A percentile compares a stretch with the other conserved stretches of the same genome.
These are phyloP conservation scores for Sardina pilchardus DNA, from an alignment of 2,113 vertebrate genomes.

Conservation along the genomic window DNA sequence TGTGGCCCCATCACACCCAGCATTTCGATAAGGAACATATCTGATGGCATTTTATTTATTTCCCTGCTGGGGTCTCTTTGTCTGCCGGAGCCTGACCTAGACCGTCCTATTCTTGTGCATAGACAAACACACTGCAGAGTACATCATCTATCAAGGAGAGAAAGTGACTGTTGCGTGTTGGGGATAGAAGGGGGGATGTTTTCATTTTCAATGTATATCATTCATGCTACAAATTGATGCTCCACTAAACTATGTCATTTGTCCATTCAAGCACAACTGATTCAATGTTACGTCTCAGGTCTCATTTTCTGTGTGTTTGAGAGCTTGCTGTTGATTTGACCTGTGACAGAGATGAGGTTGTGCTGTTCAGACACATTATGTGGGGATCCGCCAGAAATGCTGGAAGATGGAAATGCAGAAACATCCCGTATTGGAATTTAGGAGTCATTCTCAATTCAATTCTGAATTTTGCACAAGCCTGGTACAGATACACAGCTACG, in stretches of 20 bases:
- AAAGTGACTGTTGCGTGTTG: background rate
- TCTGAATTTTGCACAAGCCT: too few species aligned
- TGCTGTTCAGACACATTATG: too few species aligned
- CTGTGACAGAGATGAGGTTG: too few species aligned
- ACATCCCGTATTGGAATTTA: too few species aligned
- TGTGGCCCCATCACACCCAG: background rate
- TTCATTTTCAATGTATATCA: too few species aligned
- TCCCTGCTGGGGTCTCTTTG: slow-evolving; percentile 57
- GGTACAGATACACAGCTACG: too few species aligned
- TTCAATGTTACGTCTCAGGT: background rate
- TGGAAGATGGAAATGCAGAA: too few species aligned
- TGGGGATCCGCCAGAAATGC: too few species aligned
- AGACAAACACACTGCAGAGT: slow-evolving; percentile 67
- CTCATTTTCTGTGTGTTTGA: background rate
- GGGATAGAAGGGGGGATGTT: background rate
- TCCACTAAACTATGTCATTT: background rate
- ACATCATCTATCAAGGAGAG: slow-evolving; percentile 63
- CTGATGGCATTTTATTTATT: slow-evolving; percentile 57
- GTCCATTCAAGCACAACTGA: background rate
- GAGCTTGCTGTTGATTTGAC: background rate
- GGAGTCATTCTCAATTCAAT: too few species aligned
- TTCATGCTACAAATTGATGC: background rate
- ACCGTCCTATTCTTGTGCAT: slow-evolving; percentile 60
- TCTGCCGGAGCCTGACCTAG: slow-evolving; percentile 64
- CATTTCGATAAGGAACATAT: slow-evolving; percentile 56